These are phyloP conservation scores for Adoxophyes honmai DNA, from an alignment of 1,140 invertebrate genomes.

Conservation along the genomic window DNA sequence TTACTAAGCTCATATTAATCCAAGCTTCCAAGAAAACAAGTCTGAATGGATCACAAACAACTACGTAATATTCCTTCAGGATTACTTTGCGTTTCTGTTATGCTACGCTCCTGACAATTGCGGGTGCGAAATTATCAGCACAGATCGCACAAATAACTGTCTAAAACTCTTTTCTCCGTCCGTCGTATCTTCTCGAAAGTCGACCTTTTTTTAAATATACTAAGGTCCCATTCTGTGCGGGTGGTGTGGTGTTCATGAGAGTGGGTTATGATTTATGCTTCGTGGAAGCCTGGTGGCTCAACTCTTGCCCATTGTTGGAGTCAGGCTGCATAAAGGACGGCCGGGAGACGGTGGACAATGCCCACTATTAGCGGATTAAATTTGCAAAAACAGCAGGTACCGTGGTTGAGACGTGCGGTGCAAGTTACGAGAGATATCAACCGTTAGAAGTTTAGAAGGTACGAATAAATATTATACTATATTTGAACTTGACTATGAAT, in stretches of 20 bases:
- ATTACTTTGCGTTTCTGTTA: neutral
- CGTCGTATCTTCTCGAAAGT: neutral
- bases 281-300: slow-evolving; percentile 12
- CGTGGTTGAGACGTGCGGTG: neutral
- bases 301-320: slow-evolving; percentile 18
- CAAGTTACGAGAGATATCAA: neutral
- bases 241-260: neutral
- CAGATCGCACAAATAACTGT: neutral
- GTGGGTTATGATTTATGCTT: neutral
- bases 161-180: neutral
- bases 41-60: slow-evolving; percentile 8
- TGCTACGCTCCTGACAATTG: neutral
- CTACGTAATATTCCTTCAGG: neutral
- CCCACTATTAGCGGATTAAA: slow-evolving; percentile 20
- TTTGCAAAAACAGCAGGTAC: slow-evolving; percentile 17
- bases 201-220: neutral
- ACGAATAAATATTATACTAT: too few species aligned
- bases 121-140: neutral
- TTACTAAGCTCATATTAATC: slow-evolving; percentile 1
- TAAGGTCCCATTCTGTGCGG: neutral
- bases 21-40: slow-evolving; percentile 6
- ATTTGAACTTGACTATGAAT: too few species aligned
- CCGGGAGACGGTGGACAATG: slow-evolving; percentile 13
- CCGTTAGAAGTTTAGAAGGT: too few species aligned
- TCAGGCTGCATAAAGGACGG: neutral